Base-by-base conservation (phyloP, 2,888 invertebrate species). In the Tetragonula carbonaria region DNA sequence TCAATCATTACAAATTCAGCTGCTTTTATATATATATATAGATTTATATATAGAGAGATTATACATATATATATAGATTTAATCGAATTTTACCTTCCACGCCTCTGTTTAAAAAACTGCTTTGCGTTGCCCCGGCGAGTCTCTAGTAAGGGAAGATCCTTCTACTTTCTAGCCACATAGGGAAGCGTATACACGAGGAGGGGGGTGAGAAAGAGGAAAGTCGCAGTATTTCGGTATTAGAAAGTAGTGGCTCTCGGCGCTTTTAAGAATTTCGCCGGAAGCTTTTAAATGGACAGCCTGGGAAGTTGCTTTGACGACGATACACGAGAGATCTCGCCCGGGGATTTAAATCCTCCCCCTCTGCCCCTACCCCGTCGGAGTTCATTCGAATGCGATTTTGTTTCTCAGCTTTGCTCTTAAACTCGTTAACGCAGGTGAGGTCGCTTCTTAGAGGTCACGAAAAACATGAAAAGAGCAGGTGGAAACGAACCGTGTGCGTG, bases 231-330 rank as follows among this genome's bases (percentile, higher is more conserved):
- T 81, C 55, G 55, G 45, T 57, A 76, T 51, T 73, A 83, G 76
- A 76, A 83, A 68, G 72, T 59, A 74, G 55, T 11, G 76, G 62
- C 63, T 75, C 63, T 83, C 67, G 68, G 62, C 38, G 72, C 72
- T 75, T 66, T 67, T 75, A 81, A 83, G 82, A 81, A 81, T 81
- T 73, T 81, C 63, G 63, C n/a, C 33, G 51, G 59, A 28, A 62
- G 72, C 45, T 76, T 83, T 83, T 75, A 81, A 83, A 81, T 57
- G 57, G 75, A 63, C 62, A 76, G 68, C 21, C 55, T n/a, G 62
- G 51, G 14, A 81, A 76, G 82, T 68, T 81, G 55, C 76, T 83
- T 83, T 83, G 83, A 83, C 72, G 82, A 68, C 67, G 76, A 68
- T 73, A 72, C 33, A 67, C 50, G 73, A 55, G 68, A 68, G 68